phyloP scores from a whole-genome alignment of 2,113 vertebrate species.

The Poeciliopsis turrubarensis region DNA sequence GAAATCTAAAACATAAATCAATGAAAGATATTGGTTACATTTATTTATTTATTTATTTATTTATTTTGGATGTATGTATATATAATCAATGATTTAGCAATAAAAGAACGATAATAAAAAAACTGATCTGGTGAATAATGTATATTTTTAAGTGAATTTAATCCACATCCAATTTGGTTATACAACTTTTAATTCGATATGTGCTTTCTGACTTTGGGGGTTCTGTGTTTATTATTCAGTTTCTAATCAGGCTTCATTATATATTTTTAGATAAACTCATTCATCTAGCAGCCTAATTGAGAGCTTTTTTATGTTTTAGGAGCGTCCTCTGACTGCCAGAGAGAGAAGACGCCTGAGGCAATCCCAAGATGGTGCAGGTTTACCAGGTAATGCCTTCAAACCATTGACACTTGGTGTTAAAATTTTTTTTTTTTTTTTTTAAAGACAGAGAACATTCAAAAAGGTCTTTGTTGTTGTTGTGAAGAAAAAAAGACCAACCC shows the following conservation, averaged over 20 bases:
- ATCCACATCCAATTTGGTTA: not conserved
- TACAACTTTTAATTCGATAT: not conserved
- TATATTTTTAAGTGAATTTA: not conserved
- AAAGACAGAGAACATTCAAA: not conserved
- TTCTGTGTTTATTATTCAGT: no score
- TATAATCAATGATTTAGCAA: not conserved
- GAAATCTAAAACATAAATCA: no score
- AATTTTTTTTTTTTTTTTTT: not conserved
- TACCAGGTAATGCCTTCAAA: conserved; percentile 76
- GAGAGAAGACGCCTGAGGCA: conserved; percentile 93
- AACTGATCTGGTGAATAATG: not conserved
- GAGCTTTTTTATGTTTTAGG: conserved; percentile 70
- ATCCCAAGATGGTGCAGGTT: conserved; percentile 80
- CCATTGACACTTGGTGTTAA: not conserved
- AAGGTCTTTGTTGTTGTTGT: not conserved
- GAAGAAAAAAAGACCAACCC: no score
- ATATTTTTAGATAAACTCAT: not conserved
- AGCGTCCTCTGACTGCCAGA: conserved; percentile 89
- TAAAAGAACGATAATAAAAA: not conserved
- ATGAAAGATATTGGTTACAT: not conserved
- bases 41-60: not conserved
- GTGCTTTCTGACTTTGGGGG: not conserved
- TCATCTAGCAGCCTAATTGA: not conserved
- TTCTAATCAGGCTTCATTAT: not conserved
- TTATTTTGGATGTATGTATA: not conserved